phyloP scores from a whole-genome alignment of 2,888 invertebrate genomes.

The Tigriopus californicus region DNA sequence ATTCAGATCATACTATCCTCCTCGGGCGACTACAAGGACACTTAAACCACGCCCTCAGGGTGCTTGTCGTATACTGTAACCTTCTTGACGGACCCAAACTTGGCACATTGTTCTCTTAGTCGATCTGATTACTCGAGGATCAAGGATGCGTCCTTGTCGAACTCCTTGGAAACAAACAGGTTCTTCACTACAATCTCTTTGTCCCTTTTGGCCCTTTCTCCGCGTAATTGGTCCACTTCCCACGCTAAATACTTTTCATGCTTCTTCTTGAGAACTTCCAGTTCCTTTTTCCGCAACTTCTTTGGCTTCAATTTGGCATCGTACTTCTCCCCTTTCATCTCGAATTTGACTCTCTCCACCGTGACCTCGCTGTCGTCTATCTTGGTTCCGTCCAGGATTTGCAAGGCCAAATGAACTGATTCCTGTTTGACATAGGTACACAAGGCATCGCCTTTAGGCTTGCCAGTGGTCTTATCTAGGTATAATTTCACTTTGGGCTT shows the following conservation, averaged over 20 bases:
- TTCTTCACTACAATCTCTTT: slow-evolving; percentile 80
- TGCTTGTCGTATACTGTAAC: slow-evolving; percentile 70
- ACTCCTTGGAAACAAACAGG: slow-evolving; percentile 68
- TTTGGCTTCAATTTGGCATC: slow-evolving; percentile 82
- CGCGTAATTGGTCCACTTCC: slow-evolving; percentile 76
- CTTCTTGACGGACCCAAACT: slow-evolving; percentile 79
- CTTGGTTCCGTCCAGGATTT: slow-evolving; percentile 70
- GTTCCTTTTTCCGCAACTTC: slow-evolving; percentile 53
- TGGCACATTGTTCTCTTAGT: slow-evolving; percentile 65
- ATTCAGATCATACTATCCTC: slow-evolving; percentile 71
- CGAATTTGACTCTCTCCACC: slow-evolving; percentile 82
- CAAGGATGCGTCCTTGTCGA: slow-evolving; percentile 69
- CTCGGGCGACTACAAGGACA: slow-evolving; percentile 72
- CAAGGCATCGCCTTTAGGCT: slow-evolving; percentile 82
- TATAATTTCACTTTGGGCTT: slow-evolving; percentile 67
- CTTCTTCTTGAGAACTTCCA: slow-evolving; percentile 73
- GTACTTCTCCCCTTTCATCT: slow-evolving; percentile 69
- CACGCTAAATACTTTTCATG: slow-evolving; percentile 92
- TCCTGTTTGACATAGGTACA: slow-evolving; percentile 94
- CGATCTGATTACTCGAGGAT: slow-evolving; percentile 69
- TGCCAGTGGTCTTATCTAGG: slow-evolving; percentile 45
- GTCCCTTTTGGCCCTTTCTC: slow-evolving; percentile 70
- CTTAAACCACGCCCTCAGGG: slow-evolving; percentile 81
- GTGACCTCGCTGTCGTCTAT: slow-evolving; percentile 39
- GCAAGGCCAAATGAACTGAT: slow-evolving; percentile 77